Evolutionary conservation across 1,140 invertebrate species (phyloP), one percentile per base, ranked within the genome.

Genomic region (Drosophila parvula): DNA sequence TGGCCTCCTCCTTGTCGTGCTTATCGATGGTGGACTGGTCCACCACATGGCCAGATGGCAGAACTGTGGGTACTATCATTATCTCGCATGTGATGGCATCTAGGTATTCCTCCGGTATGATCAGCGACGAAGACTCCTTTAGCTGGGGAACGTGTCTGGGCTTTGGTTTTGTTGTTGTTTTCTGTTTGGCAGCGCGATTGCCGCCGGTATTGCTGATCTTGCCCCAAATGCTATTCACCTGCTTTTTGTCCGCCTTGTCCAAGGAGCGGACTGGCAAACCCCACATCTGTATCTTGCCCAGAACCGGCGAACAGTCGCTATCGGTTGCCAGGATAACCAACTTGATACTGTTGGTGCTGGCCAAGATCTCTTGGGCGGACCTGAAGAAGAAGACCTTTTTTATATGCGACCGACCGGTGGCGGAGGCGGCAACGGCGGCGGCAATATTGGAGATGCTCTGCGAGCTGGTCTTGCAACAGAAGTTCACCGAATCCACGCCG

Each of bases 31-130:
- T 97, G 7, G 92, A 93, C 73, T 95, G 93, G 92, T 98, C 97
- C 43, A 98, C 94, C 44, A 95, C 94, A 82, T 97, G 95, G 5
- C 96, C 96, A 83, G 94, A 95, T 7, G 97, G 97, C 44, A 98
- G 45, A 5, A 91, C 84, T 7, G 88, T 89, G 11, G 90, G 90
- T 51, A 90, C 79, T 22, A 79, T 84, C 90, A 98, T 97, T n/a
- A 97, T 92, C 82, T 96, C 95, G 92, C 92, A 96, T 32, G 96
- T 97, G 61, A 98, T 94, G 12, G 94, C 93, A 92, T 98, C 97
- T 14, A 96, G 88, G 92, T 97, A 97, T 63, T 96, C 95, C 70
- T 96, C 95, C 16, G 96, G 96, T 74, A 96, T 76, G 38, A 77
- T 56, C 40, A 91, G 56, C 4, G 51, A 53, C 0, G 90, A 91